These are phyloP conservation scores for Lissocephala sabroskyi DNA, from an alignment of 2,888 invertebrate species.

Conservation along the genomic window DNA sequence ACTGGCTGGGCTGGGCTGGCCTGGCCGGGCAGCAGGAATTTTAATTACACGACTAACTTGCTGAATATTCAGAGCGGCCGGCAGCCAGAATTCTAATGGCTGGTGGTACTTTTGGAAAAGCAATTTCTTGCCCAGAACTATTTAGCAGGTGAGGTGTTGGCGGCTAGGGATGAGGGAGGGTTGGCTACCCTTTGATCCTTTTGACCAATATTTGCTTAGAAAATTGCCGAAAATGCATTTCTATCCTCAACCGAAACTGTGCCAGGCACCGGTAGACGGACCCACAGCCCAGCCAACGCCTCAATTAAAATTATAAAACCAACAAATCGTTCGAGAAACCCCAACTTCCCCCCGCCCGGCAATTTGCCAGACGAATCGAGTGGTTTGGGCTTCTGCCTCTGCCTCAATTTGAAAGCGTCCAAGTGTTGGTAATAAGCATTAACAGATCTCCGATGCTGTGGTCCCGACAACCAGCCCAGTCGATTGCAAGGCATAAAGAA, in stretches of 20 bases:
- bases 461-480: neutral
- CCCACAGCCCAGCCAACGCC: slow-evolving; percentile 20
- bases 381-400: slow-evolving; percentile 10
- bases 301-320: slow-evolving; percentile 61
- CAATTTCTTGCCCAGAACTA: slow-evolving; percentile 27
- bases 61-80: slow-evolving; percentile 28
- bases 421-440: slow-evolving; percentile 54
- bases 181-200: slow-evolving; percentile 34
- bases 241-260: slow-evolving; percentile 3
- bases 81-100: too few species aligned
- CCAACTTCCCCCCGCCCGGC: slow-evolving; percentile 1
- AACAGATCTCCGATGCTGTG: slow-evolving; percentile 11
- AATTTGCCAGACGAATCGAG: slow-evolving; percentile 19
- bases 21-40: slow-evolving; percentile 41
- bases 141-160: slow-evolving; percentile 10
- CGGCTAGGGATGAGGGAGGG: slow-evolving; percentile 12
- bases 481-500: slow-evolving; percentile 34
- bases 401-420: slow-evolving; percentile 45
- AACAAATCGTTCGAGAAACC: slow-evolving; percentile 35
- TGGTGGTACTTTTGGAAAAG: slow-evolving; percentile 15
- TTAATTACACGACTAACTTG: slow-evolving; percentile 54
- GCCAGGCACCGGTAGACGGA: neutral
- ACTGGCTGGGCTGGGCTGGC: too few species aligned
- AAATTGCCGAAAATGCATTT: slow-evolving; percentile 50
- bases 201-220: slow-evolving; percentile 53